Base-by-base conservation (phyloP, 2,888 invertebrate species). In the Sabellastarte sp. region DNA sequence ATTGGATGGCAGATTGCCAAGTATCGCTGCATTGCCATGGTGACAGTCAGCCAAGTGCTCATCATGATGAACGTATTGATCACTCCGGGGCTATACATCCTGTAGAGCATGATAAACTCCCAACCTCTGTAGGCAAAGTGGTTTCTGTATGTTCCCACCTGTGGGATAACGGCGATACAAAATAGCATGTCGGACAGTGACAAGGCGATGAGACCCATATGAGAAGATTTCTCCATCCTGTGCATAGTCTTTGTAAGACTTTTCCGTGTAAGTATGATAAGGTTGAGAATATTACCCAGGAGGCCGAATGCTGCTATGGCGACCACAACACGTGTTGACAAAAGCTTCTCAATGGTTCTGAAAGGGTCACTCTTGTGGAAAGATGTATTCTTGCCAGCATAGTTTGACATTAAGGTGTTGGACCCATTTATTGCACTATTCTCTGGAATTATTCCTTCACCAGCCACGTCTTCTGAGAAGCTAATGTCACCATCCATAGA, bases 281-380 rank as follows among this genome's bases (percentile, higher is more conserved):
- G 72, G 59, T 79, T 79, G 2, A 79, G 69, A 3, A 79, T 65
- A 59, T 81, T 81, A 32, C 81, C 81, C 3, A 80, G 57, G 56
- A 81, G 67, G 31, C 81, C 80, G 61, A 80, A 74, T 1, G 69
- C 74, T 51, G 65, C 69, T 75, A 91, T 86, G 64, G 90, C 90
- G 71, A 91, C 81, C 53, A 89, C 86, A 50, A 69, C 53, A 15
- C 41, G 10, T 15, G 10, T 10, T 10, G 10, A 15, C 41, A 41
- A 20, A 15, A 41, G 10, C 10, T 41, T 10, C 20, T 41, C 41
- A n/a, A n/a, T n/a, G n/a, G n/a, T n/a, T n/a, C n/a, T n/a, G n/a
- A n/a, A n/a, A n/a, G n/a, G n/a, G n/a, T n/a, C n/a, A n/a, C n/a
- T n/a, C n/a, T n/a, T n/a, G n/a, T n/a, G n/a, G n/a, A n/a, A n/a